Percentiles rank a stretch among this genome's conserved stretches.
phyloP scores from a whole-genome alignment of 2,888 invertebrate genomes.

The Rhodophaea formosa region DNA sequence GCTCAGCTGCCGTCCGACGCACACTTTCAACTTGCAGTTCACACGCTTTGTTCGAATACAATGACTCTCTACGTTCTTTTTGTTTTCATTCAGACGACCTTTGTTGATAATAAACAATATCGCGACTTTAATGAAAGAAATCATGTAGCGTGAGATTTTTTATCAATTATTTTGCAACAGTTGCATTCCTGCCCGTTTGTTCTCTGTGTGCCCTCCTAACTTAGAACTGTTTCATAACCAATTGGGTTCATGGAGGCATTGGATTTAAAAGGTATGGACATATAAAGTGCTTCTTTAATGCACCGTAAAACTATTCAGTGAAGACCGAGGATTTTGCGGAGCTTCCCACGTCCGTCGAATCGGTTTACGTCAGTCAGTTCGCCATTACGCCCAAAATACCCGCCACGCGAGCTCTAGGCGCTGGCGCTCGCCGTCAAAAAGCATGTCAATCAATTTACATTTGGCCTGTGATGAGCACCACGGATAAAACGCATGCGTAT shows the following conservation, averaged over 20 bases:
- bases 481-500: slow-evolving; percentile 41
- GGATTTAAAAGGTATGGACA: slow-evolving; percentile 27
- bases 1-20: slow-evolving; percentile 52
- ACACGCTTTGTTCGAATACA: slow-evolving; percentile 76
- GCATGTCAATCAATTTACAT: slow-evolving; percentile 72
- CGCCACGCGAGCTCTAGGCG: slow-evolving; percentile 54
- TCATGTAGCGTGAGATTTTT: slow-evolving; percentile 74
- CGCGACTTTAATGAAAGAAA: slow-evolving; percentile 73
- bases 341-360: slow-evolving; percentile 64
- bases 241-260: slow-evolving; percentile 25
- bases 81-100: slow-evolving; percentile 79
- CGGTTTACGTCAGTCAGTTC: slow-evolving; percentile 75
- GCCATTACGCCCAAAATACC: slow-evolving; percentile 68
- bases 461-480: slow-evolving; percentile 48
- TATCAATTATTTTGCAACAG: slow-evolving; percentile 66
- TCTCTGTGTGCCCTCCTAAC: slow-evolving; percentile 18
- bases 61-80: slow-evolving; percentile 77
- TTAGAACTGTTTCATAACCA: slow-evolving; percentile 34
- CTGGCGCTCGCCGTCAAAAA: slow-evolving; percentile 44
- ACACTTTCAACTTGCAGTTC: slow-evolving; percentile 74
- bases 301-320: slow-evolving; percentile 50
- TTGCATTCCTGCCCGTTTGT: slow-evolving; percentile 52
- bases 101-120: slow-evolving; percentile 79
- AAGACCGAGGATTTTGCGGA: slow-evolving; percentile 54
- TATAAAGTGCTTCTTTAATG: slow-evolving; percentile 44